Base-by-base conservation (phyloP, 30 jellyfish, hydroid and myxozoan species). In the Pseudorhiza aurosa region DNA sequence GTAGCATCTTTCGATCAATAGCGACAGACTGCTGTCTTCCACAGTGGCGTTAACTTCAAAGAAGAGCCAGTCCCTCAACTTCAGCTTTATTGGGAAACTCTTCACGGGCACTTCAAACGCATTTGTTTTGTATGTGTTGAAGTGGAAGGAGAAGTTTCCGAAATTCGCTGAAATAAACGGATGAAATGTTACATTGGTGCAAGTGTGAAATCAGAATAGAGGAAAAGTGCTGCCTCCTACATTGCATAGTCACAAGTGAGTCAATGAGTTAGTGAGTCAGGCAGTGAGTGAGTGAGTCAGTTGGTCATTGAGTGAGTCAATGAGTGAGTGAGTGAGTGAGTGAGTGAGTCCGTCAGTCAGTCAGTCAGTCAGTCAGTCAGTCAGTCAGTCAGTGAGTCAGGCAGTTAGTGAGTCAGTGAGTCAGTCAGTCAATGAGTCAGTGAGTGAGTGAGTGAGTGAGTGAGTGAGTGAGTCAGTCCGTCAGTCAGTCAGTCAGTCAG, bases 291-390 rank as follows among this genome's bases (percentile, higher is more conserved):
- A 64, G 77, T 64, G 58, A 27, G 77, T 64, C 32, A 64, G 77
- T 64, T 27, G 8, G 77, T 64, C 32, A 64, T 58, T 64, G 58
- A 64, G 77, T 64, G 58, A 64, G 77, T 58, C 43, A 58, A 43
- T 58, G 72, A 58, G 72, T 58, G 72, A 58, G 72, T 58, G 72
- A 58, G 72, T 58, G 72, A 58, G 72, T 58, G 72, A 58, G 72
- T 58, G 72, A 58, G 72, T 58, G 72, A 58, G 65, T 50, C 8
- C 4, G 25, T 50, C 22, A 50, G 25, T 50, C 8, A 50, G 29
- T 50, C 8, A 12, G 29, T 50, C 22, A 39, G 50, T 39, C 10
- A 39, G 50, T 39, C 10, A 39, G 50, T 39, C 10, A 39, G 50
- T 39, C 10, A 39, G 50, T 39, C 10, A 39, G 50, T 39, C 10